Percentiles rank a stretch among this genome's conserved stretches.
phyloP scores from a whole-genome alignment of 2,797 vertebrate genomes.

The Eremophila alpestris region DNA sequence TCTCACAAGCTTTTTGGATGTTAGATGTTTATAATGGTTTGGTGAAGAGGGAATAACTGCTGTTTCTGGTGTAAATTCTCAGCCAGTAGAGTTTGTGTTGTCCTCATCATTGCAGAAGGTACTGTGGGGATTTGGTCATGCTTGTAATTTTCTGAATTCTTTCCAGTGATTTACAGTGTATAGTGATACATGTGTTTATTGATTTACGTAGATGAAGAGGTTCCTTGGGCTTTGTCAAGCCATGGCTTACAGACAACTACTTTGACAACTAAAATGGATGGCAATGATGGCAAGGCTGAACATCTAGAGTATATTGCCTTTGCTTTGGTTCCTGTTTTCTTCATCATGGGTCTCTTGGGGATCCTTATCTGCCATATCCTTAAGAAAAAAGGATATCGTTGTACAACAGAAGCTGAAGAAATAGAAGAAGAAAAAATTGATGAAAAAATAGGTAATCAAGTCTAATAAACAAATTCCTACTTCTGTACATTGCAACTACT shows the following conservation, averaged over 20 bases:
- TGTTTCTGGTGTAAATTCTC: neutral
- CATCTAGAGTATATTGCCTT: constrained; percentile 82
- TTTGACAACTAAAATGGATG: neutral
- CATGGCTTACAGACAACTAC: neutral
- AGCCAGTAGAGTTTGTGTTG: neutral
- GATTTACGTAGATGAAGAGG: neutral
- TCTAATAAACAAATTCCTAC: neutral
- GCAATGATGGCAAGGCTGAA: constrained; percentile 7
- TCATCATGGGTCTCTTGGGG: constrained; percentile 91
- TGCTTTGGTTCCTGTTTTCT: constrained; percentile 88
- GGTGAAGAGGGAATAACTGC: neutral
- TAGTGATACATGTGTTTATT: constrained; percentile 15
- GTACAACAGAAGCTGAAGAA: constrained; percentile 88
- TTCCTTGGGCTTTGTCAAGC: neutral
- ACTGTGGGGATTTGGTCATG: neutral
- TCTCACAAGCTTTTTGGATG: fast-evolving
- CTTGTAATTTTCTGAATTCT: neutral
- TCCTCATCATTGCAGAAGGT: neutral
- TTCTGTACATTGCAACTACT: neutral
- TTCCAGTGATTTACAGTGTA: neutral
- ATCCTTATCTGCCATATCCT: constrained; percentile 93
- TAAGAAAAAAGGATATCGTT: constrained; percentile 94
- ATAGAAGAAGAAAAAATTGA: constrained; percentile 73
- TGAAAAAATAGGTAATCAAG: constrained; percentile 78
- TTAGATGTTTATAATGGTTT: neutral